Evolutionary conservation across 2,888 invertebrate genomes (phyloP).

Genomic region (Hydraecia micacea): DNA sequence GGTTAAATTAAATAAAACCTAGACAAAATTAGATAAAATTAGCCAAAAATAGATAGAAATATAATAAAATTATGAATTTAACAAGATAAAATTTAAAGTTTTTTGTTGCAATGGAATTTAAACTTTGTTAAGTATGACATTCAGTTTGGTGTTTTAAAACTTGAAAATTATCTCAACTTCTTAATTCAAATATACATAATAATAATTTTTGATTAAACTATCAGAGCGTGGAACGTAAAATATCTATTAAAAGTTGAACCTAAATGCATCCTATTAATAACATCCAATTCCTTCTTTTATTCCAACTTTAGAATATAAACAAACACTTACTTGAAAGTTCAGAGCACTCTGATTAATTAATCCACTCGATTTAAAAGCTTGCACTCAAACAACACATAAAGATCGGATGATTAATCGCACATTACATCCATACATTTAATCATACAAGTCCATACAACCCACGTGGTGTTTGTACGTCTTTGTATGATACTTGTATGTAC

Average conservation of each 20-base stretch:
- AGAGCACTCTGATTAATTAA: slow-evolving; percentile 60
- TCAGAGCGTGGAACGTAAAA: background rate
- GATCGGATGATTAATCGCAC: slow-evolving; percentile 56
- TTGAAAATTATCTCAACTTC: no score
- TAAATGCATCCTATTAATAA: slow-evolving; percentile 44
- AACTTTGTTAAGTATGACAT: no score
- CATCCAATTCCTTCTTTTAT: slow-evolving; percentile 46
- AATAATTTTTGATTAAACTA: background rate
- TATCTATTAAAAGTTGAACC: background rate
- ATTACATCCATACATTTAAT: slow-evolving; percentile 24
- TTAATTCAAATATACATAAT: no score
- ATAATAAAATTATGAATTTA: no score
- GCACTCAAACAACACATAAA: slow-evolving; percentile 59
- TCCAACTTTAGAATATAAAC: slow-evolving; percentile 48
- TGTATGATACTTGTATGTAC: slow-evolving; percentile 41
- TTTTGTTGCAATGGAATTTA: no score
- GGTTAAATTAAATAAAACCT: no score
- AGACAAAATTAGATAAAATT: no score
- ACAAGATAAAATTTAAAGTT: no score
- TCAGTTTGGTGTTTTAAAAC: no score
- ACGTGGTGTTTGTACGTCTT: slow-evolving; percentile 51
- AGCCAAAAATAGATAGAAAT: no score
- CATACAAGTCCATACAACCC: slow-evolving; percentile 48
- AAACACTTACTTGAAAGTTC: slow-evolving; percentile 45
- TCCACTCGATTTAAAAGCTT: slow-evolving; percentile 56